Evolutionary conservation across 2,888 invertebrate genomes (phyloP).

Genomic region (Reticulitermes lucifugus): DNA sequence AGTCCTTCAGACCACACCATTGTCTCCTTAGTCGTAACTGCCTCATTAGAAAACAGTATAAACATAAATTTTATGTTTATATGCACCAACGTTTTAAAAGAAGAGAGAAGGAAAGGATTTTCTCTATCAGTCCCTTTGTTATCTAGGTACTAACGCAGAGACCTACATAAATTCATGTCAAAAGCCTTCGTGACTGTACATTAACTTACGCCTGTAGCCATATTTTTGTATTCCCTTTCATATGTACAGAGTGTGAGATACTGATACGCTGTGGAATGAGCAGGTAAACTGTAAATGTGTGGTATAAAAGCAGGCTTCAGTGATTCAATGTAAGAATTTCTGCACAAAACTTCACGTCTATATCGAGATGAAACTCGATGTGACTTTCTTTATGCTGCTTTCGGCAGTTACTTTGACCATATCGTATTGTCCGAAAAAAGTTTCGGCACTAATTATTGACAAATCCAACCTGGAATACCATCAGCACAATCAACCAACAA

Average conservation of each 20-base stretch:
- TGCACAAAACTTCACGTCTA: background rate
- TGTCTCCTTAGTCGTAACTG: background rate
- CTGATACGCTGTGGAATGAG: background rate
- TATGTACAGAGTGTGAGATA: background rate
- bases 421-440: background rate
- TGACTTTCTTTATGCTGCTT: background rate
- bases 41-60: background rate
- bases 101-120: background rate
- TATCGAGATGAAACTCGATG: background rate
- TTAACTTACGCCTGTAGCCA: background rate
- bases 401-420: background rate
- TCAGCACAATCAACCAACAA: background rate
- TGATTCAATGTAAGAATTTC: background rate
- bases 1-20: background rate
- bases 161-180: conserved; percentile 5
- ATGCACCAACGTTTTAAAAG: background rate
- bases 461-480: background rate
- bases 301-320: background rate
- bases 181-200: background rate
- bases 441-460: background rate
- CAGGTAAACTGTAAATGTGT: background rate
- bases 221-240: background rate
- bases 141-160: background rate
- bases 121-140: background rate
- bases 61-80: background rate